phyloP scores from a whole-genome alignment of 2,797 vertebrate genomes.

The Sebastes ruberrimus region DNA sequence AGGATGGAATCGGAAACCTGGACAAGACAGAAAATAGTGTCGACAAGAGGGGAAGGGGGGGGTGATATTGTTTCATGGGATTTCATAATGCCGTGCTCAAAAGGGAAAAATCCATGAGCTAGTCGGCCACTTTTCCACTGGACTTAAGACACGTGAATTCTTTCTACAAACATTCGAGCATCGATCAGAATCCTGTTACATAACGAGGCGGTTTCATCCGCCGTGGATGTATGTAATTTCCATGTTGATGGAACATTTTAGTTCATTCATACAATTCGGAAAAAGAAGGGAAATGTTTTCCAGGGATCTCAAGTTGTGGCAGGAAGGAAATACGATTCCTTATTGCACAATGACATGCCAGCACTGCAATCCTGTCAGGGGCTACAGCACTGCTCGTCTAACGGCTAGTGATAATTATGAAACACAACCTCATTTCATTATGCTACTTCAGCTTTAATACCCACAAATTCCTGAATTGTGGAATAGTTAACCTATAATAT shows the following conservation, averaged over 20 bases:
- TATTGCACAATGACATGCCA: constrained; percentile 65
- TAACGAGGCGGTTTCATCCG: constrained; percentile 35
- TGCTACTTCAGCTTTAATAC: neutral
- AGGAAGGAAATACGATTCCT: constrained; percentile 73
- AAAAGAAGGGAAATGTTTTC: constrained; percentile 74
- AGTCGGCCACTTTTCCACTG: constrained; percentile 70
- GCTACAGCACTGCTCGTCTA: neutral
- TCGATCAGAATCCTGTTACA: constrained; percentile 70
- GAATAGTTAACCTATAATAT: too few relatives aligned
- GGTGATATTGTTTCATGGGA: constrained; percentile 57
- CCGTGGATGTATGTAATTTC: constrained; percentile 66
- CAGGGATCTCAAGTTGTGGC: constrained; percentile 69
- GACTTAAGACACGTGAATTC: constrained; percentile 57
- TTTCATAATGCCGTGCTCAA: constrained; percentile 48
- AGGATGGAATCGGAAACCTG: constrained; percentile 61
- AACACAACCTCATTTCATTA: neutral
- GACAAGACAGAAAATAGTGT: constrained; percentile 31
- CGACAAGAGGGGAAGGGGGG: neutral
- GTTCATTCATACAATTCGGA: constrained; percentile 61
- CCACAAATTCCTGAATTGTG: neutral
- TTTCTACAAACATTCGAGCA: constrained; percentile 65
- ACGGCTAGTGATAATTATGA: neutral
- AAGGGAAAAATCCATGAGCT: constrained; percentile 67
- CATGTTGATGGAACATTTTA: constrained; percentile 70
- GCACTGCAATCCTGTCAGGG: constrained; percentile 36